Evolutionary conservation across 30 jellyfish, hydroid and myxozoan species (phyloP), one percentile per base, ranked within the genome.

Genomic region (Hydractinia symbiolongicarpus): DNA sequence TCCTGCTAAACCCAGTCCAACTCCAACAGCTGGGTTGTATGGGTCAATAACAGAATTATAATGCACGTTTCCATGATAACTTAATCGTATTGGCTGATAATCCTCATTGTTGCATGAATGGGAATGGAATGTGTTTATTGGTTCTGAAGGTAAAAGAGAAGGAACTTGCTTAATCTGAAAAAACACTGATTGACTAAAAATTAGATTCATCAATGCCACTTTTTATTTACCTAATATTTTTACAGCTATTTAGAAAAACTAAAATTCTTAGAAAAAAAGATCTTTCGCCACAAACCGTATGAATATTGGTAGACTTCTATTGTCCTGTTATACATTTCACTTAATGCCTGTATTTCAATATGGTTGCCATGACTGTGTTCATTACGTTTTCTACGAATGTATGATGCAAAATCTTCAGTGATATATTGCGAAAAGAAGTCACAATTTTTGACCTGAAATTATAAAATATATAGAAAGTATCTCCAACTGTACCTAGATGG

Each of bases 1-100:
- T 53, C 98, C 98, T 20, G 98, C 98, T 66, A 93, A 66, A 13
- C 98, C 98, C 20, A 93, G 92, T 66, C 98, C 98, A 13, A 93
- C 98, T 21, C 98, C 98, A 54, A 93, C 96, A 19, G 98, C 74
- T 8, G 98, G 96, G 54, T 90, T 93, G 82, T 93, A 93, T 30
- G 98, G 98, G 72, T 93, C 96, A 58, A 88, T 81, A 57, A 93
- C 86, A 15, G 98, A 93, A 77, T 93, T 93, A 54, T 93, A 93
- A 80, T 93, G 98, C 14, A 88, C 91, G 66, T 85, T 88, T 72
- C 98, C 96, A 78, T 93, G 98, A 80, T 93, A 93, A 66, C 96
- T 87, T 76, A 93, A 52, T 16, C 98, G 89, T 10, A 93, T 84
- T 4, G 98, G 98, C 17, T 96, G 96, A 30, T 86, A 86, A 16